Conservation (phyloP, 2,113 vertebrate genomes). For the Tragelaphus scriptus region DNA sequence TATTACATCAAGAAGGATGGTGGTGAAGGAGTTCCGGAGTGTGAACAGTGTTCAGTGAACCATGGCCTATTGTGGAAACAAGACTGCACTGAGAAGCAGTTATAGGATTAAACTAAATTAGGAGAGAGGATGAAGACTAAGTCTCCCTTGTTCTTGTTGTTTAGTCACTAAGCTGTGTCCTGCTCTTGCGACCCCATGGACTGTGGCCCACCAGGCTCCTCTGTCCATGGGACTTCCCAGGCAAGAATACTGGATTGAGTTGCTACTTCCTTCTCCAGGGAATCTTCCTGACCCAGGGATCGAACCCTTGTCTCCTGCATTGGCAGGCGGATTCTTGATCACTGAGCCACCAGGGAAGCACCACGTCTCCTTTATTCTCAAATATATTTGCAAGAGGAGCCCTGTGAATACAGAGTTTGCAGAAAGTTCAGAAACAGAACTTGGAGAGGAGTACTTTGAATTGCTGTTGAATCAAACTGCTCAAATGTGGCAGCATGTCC, state of each 20-base stretch:
- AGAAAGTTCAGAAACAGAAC: background rate
- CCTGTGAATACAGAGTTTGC: background rate
- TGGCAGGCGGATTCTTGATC: background rate
- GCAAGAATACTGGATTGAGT: background rate
- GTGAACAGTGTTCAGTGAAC: background rate
- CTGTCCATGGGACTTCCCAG: background rate
- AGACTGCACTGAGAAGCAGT: background rate
- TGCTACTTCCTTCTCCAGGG: background rate
- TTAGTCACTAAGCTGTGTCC: background rate
- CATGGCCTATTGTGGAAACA: background rate
- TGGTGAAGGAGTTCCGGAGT: background rate
- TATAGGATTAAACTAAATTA: background rate
- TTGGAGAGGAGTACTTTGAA: background rate
- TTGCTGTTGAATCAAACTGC: background rate
- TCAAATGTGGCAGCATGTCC: background rate
- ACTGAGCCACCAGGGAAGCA: background rate
- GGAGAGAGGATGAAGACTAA: background rate
- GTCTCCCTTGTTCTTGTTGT: background rate
- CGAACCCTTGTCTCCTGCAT: background rate
- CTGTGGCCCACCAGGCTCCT: background rate
- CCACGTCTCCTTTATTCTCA: background rate
- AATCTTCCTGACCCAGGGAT: background rate
- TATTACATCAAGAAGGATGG: background rate
- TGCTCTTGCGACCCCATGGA: background rate
- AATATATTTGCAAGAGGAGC: background rate